Evolutionary conservation across 2,888 invertebrate species (phyloP).

Genomic region (Nezara viridula): DNA sequence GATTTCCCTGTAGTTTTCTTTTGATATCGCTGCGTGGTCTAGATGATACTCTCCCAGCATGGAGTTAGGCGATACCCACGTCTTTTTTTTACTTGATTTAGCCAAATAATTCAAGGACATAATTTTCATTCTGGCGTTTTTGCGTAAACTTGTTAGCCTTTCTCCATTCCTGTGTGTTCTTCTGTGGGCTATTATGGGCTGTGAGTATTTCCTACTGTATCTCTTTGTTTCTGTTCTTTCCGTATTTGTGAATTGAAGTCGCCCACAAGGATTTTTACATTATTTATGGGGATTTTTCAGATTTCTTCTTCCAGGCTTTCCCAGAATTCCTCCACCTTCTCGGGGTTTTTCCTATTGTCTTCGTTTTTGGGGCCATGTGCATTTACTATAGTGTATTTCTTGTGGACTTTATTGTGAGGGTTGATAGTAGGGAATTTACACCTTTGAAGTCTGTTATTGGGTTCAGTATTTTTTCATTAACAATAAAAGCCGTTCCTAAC

Average conservation of each 20-base stretch:
- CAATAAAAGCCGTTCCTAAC: background rate
- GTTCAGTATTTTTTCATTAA: background rate
- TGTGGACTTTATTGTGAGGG: slow-evolving; percentile 11
- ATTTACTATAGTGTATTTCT: background rate
- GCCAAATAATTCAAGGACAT: background rate
- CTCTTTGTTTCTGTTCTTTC: background rate
- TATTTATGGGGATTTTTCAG: background rate
- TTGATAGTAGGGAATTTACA: background rate
- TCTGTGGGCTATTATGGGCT: too few relatives aligned
- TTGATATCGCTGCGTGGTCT: too few relatives aligned
- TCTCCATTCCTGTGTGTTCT: background rate
- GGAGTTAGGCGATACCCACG: too few relatives aligned
- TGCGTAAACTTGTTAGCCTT: background rate
- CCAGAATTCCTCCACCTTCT: slow-evolving; percentile 10
- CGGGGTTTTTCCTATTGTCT: background rate
- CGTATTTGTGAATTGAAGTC: too few relatives aligned
- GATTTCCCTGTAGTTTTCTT: background rate
- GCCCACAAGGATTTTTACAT: background rate
- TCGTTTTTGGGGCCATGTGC: background rate
- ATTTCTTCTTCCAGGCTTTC: too few relatives aligned
- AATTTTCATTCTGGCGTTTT: background rate
- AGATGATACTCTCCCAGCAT: too few relatives aligned
- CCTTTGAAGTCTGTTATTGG: background rate
- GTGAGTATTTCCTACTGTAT: background rate
- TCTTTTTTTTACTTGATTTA: too few relatives aligned